Conservation (phyloP, 1,140 invertebrate genomes). For the Zaprionus lachaisei region DNA sequence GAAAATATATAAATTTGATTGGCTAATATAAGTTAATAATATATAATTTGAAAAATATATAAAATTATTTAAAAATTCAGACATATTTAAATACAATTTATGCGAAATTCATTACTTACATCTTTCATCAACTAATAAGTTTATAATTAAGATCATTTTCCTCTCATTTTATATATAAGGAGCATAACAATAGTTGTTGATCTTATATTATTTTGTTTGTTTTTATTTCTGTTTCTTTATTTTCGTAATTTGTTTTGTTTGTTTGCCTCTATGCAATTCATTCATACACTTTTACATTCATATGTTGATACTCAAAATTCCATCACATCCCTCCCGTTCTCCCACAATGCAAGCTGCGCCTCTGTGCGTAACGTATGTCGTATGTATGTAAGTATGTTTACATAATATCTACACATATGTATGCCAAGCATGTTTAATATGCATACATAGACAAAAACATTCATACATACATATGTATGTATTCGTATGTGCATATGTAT, state of each 20-base stretch:
- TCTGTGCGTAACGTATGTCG: neutral
- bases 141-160: neutral
- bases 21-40: too few species aligned
- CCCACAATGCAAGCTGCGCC: neutral
- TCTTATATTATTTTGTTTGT: too few species aligned
- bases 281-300: neutral
- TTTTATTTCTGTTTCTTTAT: neutral
- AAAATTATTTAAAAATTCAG: too few species aligned
- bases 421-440: neutral
- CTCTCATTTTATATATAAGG: too few species aligned
- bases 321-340: neutral
- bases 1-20: too few species aligned
- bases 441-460: constrained; percentile 12
- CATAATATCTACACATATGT: neutral
- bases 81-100: too few species aligned
- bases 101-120: too few species aligned
- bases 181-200: too few species aligned
- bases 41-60: too few species aligned
- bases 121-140: neutral
- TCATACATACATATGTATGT: neutral
- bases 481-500: too few species aligned
- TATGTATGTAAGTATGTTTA: constrained; percentile 5
- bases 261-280: neutral
- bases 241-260: too few species aligned
- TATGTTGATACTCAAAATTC: neutral